phyloP scores from a whole-genome alignment of 53 echinoderm and acorn worm genomes.

The Astropecten irregularis region DNA sequence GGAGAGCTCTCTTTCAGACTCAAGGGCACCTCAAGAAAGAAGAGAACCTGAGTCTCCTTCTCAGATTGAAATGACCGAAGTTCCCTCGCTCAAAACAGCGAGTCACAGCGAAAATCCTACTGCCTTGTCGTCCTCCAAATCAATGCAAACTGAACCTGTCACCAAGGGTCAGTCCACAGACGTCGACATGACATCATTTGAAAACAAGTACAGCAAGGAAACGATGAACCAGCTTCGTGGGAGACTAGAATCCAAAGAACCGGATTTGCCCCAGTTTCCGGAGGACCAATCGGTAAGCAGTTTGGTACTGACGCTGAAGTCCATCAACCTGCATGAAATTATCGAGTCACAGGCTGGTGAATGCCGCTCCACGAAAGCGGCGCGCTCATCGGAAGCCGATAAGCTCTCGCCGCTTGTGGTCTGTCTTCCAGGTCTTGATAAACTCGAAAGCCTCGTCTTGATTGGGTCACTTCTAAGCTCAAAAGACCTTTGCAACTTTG shows the following conservation, averaged over 20 bases:
- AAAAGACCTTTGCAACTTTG: background rate
- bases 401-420: background rate
- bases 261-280: background rate
- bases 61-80: too few relatives aligned
- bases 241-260: background rate
- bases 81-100: too few relatives aligned
- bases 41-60: too few relatives aligned
- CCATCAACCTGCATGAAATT: background rate
- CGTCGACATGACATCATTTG: too few relatives aligned
- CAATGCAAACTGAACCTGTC: too few relatives aligned
- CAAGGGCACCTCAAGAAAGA: too few relatives aligned
- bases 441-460: background rate
- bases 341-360: background rate
- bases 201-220: background rate
- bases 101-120: too few relatives aligned
- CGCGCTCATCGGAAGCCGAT: background rate
- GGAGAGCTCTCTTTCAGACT: too few relatives aligned
- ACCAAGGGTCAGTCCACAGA: too few relatives aligned
- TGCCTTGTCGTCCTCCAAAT: too few relatives aligned
- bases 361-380: background rate
- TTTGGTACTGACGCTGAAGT: background rate
- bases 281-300: background rate
- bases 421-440: background rate
- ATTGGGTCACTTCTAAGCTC: constrained; percentile 11
- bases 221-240: background rate